Conservation (phyloP, 2,888 invertebrate genomes). For the Lasioglossum leucozonium region DNA sequence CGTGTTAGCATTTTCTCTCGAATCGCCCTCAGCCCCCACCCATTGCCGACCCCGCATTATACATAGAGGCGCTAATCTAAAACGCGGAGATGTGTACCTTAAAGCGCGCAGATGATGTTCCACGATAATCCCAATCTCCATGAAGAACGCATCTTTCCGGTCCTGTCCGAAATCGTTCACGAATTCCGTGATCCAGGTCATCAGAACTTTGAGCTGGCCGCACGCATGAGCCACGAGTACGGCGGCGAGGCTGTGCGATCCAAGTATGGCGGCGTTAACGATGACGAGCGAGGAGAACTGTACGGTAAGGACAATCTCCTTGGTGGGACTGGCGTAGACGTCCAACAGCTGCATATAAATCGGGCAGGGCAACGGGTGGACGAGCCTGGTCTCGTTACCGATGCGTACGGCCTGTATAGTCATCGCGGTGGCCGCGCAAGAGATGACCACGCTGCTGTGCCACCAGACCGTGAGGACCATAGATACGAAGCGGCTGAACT, state of each 20-base stretch:
- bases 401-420: not conserved
- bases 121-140: constrained; percentile 56
- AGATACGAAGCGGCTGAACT: constrained; percentile 63
- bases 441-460: constrained; percentile 53
- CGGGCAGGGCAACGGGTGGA: constrained; percentile 55
- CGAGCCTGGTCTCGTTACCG: constrained; percentile 57
- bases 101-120: constrained; percentile 63
- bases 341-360: constrained; percentile 54
- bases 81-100: constrained; percentile 39
- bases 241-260: constrained; percentile 60
- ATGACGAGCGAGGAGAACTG: constrained; percentile 60
- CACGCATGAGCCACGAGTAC: constrained; percentile 70
- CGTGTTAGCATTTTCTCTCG: not conserved
- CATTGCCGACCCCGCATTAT: not conserved
- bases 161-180: constrained; percentile 26
- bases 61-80: not conserved
- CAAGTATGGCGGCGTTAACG: constrained; percentile 53
- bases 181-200: constrained; percentile 50
- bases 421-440: constrained; percentile 19
- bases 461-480: constrained; percentile 51
- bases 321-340: constrained; percentile 53
- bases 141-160: not conserved
- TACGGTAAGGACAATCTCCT: constrained; percentile 61
- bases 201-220: constrained; percentile 69
- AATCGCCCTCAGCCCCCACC: not conserved